Base-by-base conservation (phyloP, 2,888 invertebrate genomes). In the Protodeltote pygarga region DNA sequence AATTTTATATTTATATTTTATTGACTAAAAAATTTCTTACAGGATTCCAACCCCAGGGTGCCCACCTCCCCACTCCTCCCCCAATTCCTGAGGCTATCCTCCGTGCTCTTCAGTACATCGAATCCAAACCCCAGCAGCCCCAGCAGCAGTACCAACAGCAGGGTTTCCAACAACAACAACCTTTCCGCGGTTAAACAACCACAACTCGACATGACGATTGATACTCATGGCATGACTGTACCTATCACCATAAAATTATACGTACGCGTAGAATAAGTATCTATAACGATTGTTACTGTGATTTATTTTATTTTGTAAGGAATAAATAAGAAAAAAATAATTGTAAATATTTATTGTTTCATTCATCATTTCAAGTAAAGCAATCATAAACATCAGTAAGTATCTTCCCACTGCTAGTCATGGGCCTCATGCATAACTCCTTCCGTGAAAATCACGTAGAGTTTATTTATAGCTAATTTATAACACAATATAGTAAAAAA, bases 31-130 rank as follows among this genome's bases (percentile, higher is more conserved):
- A 17, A 44, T 49, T 63, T 15, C 42, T 73, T 57, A n/a, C 81
- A 92, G 94, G 94, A 78, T 94, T 94, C 93, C 94, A 89, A 38
- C 86, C 94, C 19, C 88, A 92, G 58, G 94, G 94, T 16, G 93
- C 93, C 29, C 94, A 94, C 55, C 76, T 94, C 39, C 94, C 94
- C 31, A 93, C 93, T n/a, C 93, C 94, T 50, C 94, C 94, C 11
- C 94, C 94, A 16, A 93, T 94, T 73, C 94, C 94, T 6, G 93
- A 90, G 49, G 93, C 93, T 13, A 94, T 94, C 73, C 81, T 79
- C 54, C 92, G 93, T 42, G 78, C 93, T 8, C 87, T 94, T 14
- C 88, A 88, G 50, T 84, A 82, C 79, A 89, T 86, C 75, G 77
- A 8, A 1, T 24, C 55, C 24, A 33, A 55, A 3, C 55, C 87